Base-by-base conservation (phyloP, 2,888 invertebrate genomes). In the Xanthia icteritia region DNA sequence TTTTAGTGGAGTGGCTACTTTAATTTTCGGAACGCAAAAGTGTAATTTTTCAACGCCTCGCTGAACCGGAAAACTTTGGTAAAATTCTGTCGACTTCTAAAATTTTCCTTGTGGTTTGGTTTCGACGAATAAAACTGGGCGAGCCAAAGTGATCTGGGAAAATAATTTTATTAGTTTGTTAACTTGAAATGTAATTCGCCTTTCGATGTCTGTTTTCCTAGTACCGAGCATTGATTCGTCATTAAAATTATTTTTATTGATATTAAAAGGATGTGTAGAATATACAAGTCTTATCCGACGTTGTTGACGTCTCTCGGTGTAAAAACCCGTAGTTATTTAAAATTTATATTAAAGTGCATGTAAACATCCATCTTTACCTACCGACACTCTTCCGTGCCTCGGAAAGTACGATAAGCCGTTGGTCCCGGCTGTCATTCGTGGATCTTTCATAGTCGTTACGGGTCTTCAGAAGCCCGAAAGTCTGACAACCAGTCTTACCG, bases 251-350 rank as follows among this genome's bases (percentile, higher is more conserved):
- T 72, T 82, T 71, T 85, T 69, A 74, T 70, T 74, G 42, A 70
- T 73, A 68, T 85, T 73, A 66, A 39, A 36, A 76, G 82, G 76
- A 83, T 81, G 82, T 81, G 17, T 81, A 56, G 11, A 67, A 67
- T 85, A 72, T 75, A 66, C 23, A 70, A 60, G 13, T 70, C n/a
- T 69, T 64, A 56, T 36, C 3, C 17, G 9, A 81, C 42, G 27
- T 61, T 60, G 31, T 39, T 31, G 20, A 48, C 11, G 36, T 27
- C 9, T 42, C 0, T n/a, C 56, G 0, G 17, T 56, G 54, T 23
- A 42, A 64, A 83, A 60, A 48, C 4, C 23, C 42, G 11, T 2
- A 23, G 27, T 42, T 77, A 27, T 72, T 70, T 60, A 66, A 15
- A 51, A 45, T 66, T 42, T 77, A 39, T 27, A 17, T 36, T 13